Evolutionary conservation across 2,888 invertebrate genomes (phyloP), one percentile per base, ranked within the genome.

Genomic region (Chirona hameri): DNA sequence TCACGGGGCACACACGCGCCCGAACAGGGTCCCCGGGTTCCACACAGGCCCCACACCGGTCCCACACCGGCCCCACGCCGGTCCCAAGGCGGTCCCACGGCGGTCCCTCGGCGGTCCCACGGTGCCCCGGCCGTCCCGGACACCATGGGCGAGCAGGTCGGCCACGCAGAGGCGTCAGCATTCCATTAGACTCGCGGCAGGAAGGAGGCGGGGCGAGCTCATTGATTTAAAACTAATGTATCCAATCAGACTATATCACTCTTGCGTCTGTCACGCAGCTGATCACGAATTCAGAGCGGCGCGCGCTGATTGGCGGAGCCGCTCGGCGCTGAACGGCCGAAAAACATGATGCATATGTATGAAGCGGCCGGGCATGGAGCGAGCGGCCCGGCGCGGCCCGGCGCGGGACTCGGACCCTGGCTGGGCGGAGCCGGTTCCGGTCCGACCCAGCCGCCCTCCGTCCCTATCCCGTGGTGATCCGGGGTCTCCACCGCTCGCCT

Each of bases 161-260:
- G 65, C 9, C 65, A 7, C 14, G 72, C 29, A 29, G 72, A 29
- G 14, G 76, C 21, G 76, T 29, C 39, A 15, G 39, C 76, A 76
- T 76, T 31, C 76, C 39, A 76, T 76, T 39, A 76, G 39, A 21
- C 76, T 10, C 9, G 21, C 39, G 21, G 27, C 76, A 76, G 76
- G 76, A 76, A 39, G 76, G 29, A 29, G 76, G 76, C 76, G 76
- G 76, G 15, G 76, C 76, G 27, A 76, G 39, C 76, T 76, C 76
- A 76, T 76, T 76, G 76, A 76, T 76, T 76, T 76, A 76, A 76
- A 76, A 76, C 76, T 76, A 76, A 76, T 76, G 76, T 76, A 76
- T 76, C 76, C 76, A 76, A 76, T 76, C 76, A 76, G 76, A 76
- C 76, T 76, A 76, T 76, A 76, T 76, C 76, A 76, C 76, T 76